A percentile compares a stretch with the other conserved stretches of the same genome.
phyloP scores from a whole-genome alignment of 2,797 vertebrate species.

The Rhinatrema bivittatum region DNA sequence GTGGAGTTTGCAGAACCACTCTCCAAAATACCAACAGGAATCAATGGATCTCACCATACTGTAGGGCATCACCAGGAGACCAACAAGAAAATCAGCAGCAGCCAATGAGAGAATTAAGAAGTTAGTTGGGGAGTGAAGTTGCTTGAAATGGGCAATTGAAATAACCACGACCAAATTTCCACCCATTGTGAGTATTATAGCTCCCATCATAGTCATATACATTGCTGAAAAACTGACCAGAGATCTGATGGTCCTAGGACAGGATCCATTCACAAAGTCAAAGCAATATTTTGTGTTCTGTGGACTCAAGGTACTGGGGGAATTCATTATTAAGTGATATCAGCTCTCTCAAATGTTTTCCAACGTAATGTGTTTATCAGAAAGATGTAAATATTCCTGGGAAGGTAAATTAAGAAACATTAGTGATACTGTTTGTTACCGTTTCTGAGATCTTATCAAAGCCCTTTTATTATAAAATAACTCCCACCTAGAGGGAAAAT shows the following conservation, averaged over 20 bases:
- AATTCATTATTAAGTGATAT: slow-evolving; percentile 6
- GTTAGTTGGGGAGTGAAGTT: slow-evolving; percentile 31
- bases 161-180: slow-evolving; percentile 17
- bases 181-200: slow-evolving; percentile 3
- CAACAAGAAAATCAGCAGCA: slow-evolving; percentile 25
- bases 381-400: too few relatives aligned
- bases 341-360: too few relatives aligned
- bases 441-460: too few relatives aligned
- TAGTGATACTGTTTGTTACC: too few relatives aligned
- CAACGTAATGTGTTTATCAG: too few relatives aligned
- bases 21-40: slow-evolving; percentile 21
- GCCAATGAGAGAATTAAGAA: slow-evolving; percentile 32
- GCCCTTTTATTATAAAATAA: too few relatives aligned
- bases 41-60: slow-evolving; percentile 33
- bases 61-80: slow-evolving; percentile 21
- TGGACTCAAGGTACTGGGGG: not conserved
- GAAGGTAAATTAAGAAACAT: too few relatives aligned
- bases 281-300: slow-evolving; percentile 14
- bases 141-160: slow-evolving; percentile 30
- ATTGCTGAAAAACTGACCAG: not conserved
- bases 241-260: not conserved
- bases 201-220: not conserved
- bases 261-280: slow-evolving; percentile 22
- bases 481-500: too few relatives aligned
- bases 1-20: slow-evolving; percentile 26